phyloP scores from a whole-genome alignment of 2,888 invertebrate species.

The Alcis repandata region DNA sequence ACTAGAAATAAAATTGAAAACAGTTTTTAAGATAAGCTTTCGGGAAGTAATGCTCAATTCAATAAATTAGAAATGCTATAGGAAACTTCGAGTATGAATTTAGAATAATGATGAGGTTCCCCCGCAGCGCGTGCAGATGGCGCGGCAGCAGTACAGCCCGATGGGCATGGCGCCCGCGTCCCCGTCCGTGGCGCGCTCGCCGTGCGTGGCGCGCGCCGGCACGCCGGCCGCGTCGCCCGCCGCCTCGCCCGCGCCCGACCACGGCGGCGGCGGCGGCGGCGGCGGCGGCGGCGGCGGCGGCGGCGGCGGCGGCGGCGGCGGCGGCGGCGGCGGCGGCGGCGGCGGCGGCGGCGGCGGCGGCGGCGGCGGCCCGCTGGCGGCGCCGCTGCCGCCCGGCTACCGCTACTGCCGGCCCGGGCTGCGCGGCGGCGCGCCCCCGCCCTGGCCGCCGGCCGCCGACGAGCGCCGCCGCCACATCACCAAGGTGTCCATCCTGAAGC shows the following conservation, averaged over 20 bases:
- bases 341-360: constrained; percentile 86
- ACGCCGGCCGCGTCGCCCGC: constrained; percentile 75
- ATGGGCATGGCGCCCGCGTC: constrained; percentile 86
- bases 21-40: too few relatives aligned
- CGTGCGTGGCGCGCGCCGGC: constrained; percentile 81
- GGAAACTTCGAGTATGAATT: too few relatives aligned
- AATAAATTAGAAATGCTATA: not conserved
- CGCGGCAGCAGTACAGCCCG: constrained; percentile 83
- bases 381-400: constrained; percentile 87
- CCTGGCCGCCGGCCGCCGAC: constrained; percentile 84
- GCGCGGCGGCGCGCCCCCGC: constrained; percentile 88
- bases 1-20: too few relatives aligned
- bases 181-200: constrained; percentile 85
- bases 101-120: too few relatives aligned
- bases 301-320: constrained; percentile 88
- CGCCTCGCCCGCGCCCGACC: constrained; percentile 74
- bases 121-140: constrained; percentile 80
- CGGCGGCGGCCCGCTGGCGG: constrained; percentile 74
- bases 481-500: constrained; percentile 80
- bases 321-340: constrained; percentile 88
- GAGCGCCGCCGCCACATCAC: constrained; percentile 69
- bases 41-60: not conserved
- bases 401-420: constrained; percentile 88
- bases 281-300: constrained; percentile 84
- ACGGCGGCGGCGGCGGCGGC: constrained; percentile 71